Percentiles rank a stretch among this genome's conserved stretches.
Conservation (phyloP, 2,888 invertebrate species). For the Drosophila planitibia region DNA sequence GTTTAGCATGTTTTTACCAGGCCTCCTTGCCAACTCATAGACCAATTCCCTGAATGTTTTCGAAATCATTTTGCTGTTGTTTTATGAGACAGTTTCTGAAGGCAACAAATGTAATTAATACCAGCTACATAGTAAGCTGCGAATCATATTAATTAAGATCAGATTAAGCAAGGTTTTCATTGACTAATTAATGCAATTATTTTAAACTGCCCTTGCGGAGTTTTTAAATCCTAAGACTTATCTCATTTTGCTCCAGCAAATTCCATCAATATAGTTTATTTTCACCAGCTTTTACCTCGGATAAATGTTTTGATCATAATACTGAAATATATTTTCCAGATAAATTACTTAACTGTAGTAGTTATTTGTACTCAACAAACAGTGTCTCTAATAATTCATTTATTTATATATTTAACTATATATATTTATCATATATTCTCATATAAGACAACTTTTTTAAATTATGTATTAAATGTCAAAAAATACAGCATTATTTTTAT, state of each 20-base stretch:
- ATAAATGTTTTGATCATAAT: not conserved
- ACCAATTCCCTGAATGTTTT: not conserved
- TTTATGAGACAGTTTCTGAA: not conserved
- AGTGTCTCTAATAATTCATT: not conserved
- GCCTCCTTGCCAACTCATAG: not conserved
- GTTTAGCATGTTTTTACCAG: conserved; percentile 17
- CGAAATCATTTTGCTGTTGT: conserved; percentile 10
- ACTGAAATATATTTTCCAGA: not conserved
- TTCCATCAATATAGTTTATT: not conserved
- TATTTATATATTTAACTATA: too few species aligned
- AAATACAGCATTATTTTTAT: not conserved
- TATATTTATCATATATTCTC: not conserved
- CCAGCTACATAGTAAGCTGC: conserved; percentile 5
- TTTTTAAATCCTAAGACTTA: not conserved
- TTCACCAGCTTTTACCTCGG: not conserved
- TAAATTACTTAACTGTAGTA: not conserved
- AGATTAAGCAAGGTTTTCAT: conserved; percentile 19
- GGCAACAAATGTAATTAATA: conserved; percentile 33
- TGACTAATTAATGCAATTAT: conserved; percentile 35
- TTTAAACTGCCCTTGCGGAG: not conserved
- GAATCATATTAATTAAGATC: conserved; percentile 26
- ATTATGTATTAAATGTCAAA: not conserved
- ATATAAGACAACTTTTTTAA: not conserved
- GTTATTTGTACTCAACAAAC: not conserved
- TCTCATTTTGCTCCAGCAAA: not conserved